Percentiles rank a stretch among this genome's conserved stretches.
Evolutionary conservation across 2,797 vertebrate species (phyloP).

Genomic region (Salarias fasciatus): DNA sequence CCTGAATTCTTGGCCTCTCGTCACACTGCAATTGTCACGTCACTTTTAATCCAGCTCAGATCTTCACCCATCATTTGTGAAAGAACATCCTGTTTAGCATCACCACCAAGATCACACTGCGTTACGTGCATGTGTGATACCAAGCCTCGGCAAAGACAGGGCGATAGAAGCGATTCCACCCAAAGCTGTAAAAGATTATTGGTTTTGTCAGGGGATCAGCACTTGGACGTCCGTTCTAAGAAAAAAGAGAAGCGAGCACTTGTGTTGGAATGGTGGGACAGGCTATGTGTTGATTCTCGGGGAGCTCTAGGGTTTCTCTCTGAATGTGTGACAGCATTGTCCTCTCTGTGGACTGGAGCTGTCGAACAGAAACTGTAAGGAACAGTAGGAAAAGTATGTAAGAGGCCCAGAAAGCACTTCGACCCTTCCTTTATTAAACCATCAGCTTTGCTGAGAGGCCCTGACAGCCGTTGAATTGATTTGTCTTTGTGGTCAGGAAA

Average conservation of each 20-base stretch:
- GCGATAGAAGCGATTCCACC: constrained; percentile 23
- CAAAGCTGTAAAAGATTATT: constrained; percentile 36
- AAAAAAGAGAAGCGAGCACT: constrained; percentile 11
- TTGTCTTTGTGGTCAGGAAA: constrained; percentile 43
- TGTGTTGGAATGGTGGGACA: constrained; percentile 3
- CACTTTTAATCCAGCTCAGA: constrained; percentile 13
- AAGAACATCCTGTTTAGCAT: constrained; percentile 8
- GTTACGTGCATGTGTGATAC: constrained; percentile 11
- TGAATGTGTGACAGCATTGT: constrained; percentile 27
- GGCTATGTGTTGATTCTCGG: background rate
- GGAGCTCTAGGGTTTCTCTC: constrained; percentile 32
- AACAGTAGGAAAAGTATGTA: constrained; percentile 29
- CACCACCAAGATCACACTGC: constrained; percentile 27
- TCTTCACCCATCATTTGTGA: constrained; percentile 13
- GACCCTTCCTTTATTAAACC: constrained; percentile 52
- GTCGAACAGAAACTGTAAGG: constrained; percentile 22
- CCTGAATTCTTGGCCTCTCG: background rate
- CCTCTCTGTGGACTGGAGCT: constrained; percentile 17
- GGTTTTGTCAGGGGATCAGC: constrained; percentile 35
- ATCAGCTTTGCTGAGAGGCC: constrained; percentile 46
- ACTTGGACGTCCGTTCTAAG: constrained; percentile 6
- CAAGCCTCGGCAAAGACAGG: constrained; percentile 24
- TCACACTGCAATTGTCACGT: constrained; percentile 7
- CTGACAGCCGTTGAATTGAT: constrained; percentile 54
- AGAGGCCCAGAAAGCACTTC: constrained; percentile 22